A percentile compares a stretch with the other conserved stretches of the same genome.
These are phyloP conservation scores for Dynastes maya DNA, from an alignment of 2,888 invertebrate species.

Conservation along the genomic window DNA sequence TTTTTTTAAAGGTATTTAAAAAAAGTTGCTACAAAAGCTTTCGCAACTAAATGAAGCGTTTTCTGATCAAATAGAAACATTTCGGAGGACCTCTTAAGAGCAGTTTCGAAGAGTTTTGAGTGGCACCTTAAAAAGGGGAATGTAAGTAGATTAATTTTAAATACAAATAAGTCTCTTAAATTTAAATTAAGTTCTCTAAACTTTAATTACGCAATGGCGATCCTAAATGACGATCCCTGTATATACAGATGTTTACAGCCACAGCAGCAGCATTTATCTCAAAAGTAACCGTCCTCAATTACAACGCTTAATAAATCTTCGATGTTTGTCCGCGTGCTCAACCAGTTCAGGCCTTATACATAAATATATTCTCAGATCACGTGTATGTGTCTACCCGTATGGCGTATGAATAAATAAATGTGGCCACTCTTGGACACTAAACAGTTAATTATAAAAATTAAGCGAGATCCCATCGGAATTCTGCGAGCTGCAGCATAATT, in stretches of 20 bases:
- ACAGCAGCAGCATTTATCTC: conserved; percentile 14
- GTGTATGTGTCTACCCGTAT: neutral
- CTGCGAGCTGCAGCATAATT: neutral
- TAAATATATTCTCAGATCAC: neutral
- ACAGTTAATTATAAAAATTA: neutral
- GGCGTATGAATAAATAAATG: neutral
- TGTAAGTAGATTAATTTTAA: too few species aligned
- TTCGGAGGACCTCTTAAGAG: too few species aligned
- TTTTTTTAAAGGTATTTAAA: too few species aligned
- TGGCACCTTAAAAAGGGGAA: too few species aligned
- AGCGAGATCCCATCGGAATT: conserved; percentile 6
- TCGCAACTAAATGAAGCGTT: too few species aligned
- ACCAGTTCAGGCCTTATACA: neutral
- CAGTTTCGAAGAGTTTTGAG: too few species aligned
- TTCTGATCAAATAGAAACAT: too few species aligned
- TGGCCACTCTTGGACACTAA: neutral
- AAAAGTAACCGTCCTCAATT: conserved; percentile 39
- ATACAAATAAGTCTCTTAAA: too few species aligned
- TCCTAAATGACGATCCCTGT: neutral
- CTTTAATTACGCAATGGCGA: too few species aligned
- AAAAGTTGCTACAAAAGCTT: too few species aligned
- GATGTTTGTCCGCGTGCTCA: conserved; percentile 27
- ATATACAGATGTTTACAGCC: conserved; percentile 15
- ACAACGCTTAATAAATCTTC: conserved; percentile 37
- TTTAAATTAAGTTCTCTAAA: too few species aligned